A percentile compares a stretch with the other conserved stretches of the same genome.
Evolutionary conservation across 2,113 vertebrate genomes (phyloP).

Genomic region (Setophaga kirtlandii): DNA sequence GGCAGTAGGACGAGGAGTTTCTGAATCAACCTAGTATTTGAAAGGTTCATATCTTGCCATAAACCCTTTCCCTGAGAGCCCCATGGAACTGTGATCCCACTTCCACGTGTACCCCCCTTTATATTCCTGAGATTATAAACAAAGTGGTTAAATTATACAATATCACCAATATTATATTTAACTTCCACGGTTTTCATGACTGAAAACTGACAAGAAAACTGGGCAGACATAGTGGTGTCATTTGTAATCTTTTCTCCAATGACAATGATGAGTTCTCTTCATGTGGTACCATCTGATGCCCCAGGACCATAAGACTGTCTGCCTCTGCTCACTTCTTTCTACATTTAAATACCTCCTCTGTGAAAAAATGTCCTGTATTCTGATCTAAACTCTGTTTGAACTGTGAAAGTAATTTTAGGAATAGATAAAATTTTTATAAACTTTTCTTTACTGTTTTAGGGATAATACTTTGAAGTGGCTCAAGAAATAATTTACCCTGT

Average conservation of each 20-base stretch:
- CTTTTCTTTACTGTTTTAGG: background rate
- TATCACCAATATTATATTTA: background rate
- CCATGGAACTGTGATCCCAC: background rate
- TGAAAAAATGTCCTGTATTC: background rate
- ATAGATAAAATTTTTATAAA: background rate
- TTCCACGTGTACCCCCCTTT: rapidly evolving
- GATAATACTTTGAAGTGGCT: background rate
- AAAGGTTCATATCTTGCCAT: background rate
- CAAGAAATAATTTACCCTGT: background rate
- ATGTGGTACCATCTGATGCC: background rate
- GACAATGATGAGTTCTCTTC: background rate
- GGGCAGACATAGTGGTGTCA: background rate
- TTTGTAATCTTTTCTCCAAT: background rate
- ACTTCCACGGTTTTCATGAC: background rate
- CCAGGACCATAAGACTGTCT: background rate
- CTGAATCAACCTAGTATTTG: background rate
- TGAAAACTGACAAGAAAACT: background rate
- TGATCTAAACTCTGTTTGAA: background rate
- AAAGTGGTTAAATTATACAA: background rate
- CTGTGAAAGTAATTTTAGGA: background rate
- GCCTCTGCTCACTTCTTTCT: background rate
- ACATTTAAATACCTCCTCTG: background rate
- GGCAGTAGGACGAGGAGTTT: background rate
- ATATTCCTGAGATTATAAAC: background rate
- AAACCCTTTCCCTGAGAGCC: background rate